Percentiles rank a stretch among this genome's conserved stretches.
Conservation (phyloP, 2,797 vertebrate species). For the Scolopax bukidnonensis region DNA sequence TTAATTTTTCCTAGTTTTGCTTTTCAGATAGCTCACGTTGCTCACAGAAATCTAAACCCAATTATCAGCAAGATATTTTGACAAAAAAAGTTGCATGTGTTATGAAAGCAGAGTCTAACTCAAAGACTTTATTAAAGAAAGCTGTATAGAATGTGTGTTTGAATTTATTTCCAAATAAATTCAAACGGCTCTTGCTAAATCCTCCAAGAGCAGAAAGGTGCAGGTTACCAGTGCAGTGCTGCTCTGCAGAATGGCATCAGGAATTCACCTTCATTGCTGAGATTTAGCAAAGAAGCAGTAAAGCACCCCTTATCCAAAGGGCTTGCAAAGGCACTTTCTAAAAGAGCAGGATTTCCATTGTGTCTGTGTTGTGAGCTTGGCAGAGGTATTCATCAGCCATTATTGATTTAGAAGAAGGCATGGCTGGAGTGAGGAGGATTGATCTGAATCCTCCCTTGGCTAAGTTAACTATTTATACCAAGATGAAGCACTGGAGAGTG, state of each 20-base stretch:
- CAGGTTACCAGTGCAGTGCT: not conserved
- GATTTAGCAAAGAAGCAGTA: not conserved
- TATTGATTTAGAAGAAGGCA: constrained; percentile 41
- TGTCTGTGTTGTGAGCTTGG: not conserved
- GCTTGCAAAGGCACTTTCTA: constrained; percentile 36
- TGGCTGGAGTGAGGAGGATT: constrained; percentile 37
- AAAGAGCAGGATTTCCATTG: constrained; percentile 23
- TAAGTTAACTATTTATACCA: constrained; percentile 10
- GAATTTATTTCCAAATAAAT: not conserved
- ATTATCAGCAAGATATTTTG: not conserved
- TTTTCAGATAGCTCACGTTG: not conserved
- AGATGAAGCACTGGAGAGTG: not conserved
- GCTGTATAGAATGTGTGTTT: not conserved
- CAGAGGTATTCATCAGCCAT: constrained; percentile 43
- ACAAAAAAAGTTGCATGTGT: not conserved
- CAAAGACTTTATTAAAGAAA: not conserved
- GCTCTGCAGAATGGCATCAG: not conserved
- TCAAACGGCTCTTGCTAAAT: not conserved
- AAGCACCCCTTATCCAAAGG: not conserved
- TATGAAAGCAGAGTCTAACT: not conserved
- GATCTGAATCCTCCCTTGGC: constrained; percentile 32
- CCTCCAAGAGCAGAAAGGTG: not conserved
- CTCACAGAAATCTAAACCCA: not conserved
- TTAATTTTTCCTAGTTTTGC: not conserved
- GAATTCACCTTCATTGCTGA: not conserved